Evolutionary conservation across 2,113 vertebrate species (phyloP), one percentile per base, ranked within the genome.

Genomic region (Scartelaos histophorus): DNA sequence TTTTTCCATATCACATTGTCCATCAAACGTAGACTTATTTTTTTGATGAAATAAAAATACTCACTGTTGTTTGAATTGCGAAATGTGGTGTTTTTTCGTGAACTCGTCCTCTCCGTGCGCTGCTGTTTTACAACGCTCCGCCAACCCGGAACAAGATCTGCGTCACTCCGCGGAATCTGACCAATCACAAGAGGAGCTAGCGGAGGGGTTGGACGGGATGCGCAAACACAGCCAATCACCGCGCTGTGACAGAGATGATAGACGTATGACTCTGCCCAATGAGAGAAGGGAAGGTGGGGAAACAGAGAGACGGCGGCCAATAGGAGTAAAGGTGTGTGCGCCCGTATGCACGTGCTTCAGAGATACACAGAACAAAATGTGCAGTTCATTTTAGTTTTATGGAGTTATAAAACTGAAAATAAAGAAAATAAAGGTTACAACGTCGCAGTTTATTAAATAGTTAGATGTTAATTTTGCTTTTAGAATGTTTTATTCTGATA

Each of bases 121-220:
- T 54, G 19, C 43, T 87, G 82, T 89, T 92, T 90, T 83, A 73
- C 79, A 88, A 92, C 61, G 21, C 56, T 11, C 25, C 29, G 1
- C 19, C 17, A 21, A 83, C 70, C 82, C 89, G 92, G 93, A 94
- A 93, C 83, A 67, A 35, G 0, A 35, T 15, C 4, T 60, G 57
- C 5, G 24, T 13, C 0, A 65, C 10, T 79, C 75, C 29, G 6
- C 16, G 57, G 12, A 13, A 1, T 0, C 0, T 0, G 24, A 43
- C 87, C 87, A 91, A 91, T 19, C 75, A 79, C 4, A 67, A 0
- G 38, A 0, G 1, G 38, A 4, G 22, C 24, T 0, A 21, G 0
- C 0, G 0, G 0, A 3, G n/a, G 1, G 12, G 15, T 0, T n/a
- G 53, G 19, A 2, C 9, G 1, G 3, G 2, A 11, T 0, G 0